Conservation (phyloP, 1,140 invertebrate species). For the Bombus haemorrhoidalis region DNA sequence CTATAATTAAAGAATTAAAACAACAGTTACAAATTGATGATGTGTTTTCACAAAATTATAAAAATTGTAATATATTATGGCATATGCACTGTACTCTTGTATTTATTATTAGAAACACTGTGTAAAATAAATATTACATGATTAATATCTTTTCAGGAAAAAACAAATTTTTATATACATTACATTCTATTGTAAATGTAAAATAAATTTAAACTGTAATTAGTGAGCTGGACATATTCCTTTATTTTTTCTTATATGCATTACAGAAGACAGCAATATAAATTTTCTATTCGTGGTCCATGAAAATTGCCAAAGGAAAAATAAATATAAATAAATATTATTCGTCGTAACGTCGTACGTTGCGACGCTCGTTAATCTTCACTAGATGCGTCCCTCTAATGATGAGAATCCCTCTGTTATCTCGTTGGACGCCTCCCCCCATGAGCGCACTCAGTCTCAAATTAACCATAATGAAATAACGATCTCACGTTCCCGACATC, state of each 20-base stretch:
- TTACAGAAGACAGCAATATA: background rate
- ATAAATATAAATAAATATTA: constrained; percentile 68
- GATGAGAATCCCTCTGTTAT: constrained; percentile 71
- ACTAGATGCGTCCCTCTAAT: constrained; percentile 73
- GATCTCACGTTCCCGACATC: constrained; percentile 71
- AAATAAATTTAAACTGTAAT: too few species aligned
- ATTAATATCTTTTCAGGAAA: too few species aligned
- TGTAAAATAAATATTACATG: too few species aligned
- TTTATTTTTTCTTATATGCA: too few species aligned
- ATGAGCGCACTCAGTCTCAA: constrained; percentile 72
- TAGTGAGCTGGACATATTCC: too few species aligned
- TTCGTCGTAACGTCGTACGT: constrained; percentile 45
- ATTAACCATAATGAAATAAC: constrained; percentile 79
- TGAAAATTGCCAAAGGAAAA: background rate
- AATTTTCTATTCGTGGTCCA: too few species aligned
- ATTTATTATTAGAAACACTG: too few species aligned
- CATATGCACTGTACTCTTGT: too few species aligned
- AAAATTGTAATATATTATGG: background rate
- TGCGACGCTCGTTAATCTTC: constrained; percentile 74
- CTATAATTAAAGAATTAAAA: background rate
- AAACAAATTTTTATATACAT: too few species aligned
- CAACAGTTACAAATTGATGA: too few species aligned
- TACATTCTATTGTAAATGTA: too few species aligned
- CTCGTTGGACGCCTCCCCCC: constrained; percentile 60
- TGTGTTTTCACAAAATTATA: background rate